Evolutionary conservation across 2,888 invertebrate genomes (phyloP).

Genomic region (Athalia rosae): DNA sequence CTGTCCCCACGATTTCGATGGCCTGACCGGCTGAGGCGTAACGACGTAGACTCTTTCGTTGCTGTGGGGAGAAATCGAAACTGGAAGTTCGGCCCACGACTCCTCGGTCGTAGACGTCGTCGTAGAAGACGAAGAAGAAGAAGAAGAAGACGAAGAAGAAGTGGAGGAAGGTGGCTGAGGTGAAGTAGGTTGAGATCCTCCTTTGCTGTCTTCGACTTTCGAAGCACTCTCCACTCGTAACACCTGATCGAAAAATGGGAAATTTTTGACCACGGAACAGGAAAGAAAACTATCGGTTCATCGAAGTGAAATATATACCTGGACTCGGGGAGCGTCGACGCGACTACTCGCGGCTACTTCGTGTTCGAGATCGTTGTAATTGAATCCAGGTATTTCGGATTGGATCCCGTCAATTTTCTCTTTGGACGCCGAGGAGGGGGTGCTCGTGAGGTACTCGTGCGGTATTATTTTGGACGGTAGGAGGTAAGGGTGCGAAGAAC

Average conservation of each 20-base stretch:
- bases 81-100: conserved; percentile 81
- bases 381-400: conserved; percentile 59
- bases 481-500: conserved; percentile 70
- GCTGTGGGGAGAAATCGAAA: conserved; percentile 84
- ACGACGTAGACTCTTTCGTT: conserved; percentile 90
- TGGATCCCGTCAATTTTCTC: conserved; percentile 53
- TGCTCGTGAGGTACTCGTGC: conserved; percentile 83
- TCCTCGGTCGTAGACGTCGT: conserved; percentile 71
- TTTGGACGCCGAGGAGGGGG: conserved; percentile 67
- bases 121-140: conserved; percentile 32
- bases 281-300: background rate
- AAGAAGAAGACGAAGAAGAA: conserved; percentile 25
- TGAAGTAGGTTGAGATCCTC: background rate
- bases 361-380: conserved; percentile 62
- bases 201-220: background rate
- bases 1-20: conserved; percentile 65
- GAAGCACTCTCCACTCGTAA: background rate
- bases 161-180: conserved; percentile 7
- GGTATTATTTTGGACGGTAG: conserved; percentile 85
- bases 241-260: conserved; percentile 5
- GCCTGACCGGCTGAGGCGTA: conserved; percentile 80
- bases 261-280: conserved; percentile 8
- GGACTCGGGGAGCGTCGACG: conserved; percentile 53
- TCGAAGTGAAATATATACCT: conserved; percentile 50
- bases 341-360: conserved; percentile 59